Evolutionary conservation across 2,113 vertebrate species (phyloP).

Genomic region (Electrona antarctica): DNA sequence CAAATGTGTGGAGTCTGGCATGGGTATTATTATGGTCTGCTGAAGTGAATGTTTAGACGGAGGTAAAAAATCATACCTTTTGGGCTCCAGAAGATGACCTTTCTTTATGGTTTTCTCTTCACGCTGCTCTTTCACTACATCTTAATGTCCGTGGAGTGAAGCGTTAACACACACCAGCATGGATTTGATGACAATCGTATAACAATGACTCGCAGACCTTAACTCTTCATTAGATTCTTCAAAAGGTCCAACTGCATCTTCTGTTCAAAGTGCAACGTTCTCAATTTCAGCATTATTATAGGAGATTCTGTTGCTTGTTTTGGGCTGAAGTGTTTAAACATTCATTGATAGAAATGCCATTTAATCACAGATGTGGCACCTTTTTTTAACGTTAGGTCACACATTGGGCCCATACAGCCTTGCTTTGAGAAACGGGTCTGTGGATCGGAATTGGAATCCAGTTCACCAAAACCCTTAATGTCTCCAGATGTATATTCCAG

Average conservation of each 20-base stretch:
- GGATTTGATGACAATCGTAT: conserved; percentile 50
- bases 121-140: neutral
- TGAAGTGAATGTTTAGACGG: neutral
- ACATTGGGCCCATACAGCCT: neutral
- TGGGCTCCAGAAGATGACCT: neutral
- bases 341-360: neutral
- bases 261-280: neutral
- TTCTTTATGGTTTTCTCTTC: neutral
- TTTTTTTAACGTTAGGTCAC: neutral
- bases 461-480: neutral
- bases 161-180: conserved; percentile 48
- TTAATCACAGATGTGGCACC: neutral
- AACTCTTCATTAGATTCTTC: neutral
- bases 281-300: neutral
- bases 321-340: too few relatives aligned
- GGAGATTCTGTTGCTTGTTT: neutral
- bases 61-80: neutral
- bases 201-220: neutral
- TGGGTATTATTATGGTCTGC: neutral
- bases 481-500: neutral
- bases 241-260: neutral
- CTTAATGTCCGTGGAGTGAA: neutral
- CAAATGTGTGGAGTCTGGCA: neutral
- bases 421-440: neutral
- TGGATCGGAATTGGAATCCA: neutral